Evolutionary conservation across 2,797 vertebrate species (phyloP), one percentile per base, ranked within the genome.

Genomic region (Trematomus bernacchii): DNA sequence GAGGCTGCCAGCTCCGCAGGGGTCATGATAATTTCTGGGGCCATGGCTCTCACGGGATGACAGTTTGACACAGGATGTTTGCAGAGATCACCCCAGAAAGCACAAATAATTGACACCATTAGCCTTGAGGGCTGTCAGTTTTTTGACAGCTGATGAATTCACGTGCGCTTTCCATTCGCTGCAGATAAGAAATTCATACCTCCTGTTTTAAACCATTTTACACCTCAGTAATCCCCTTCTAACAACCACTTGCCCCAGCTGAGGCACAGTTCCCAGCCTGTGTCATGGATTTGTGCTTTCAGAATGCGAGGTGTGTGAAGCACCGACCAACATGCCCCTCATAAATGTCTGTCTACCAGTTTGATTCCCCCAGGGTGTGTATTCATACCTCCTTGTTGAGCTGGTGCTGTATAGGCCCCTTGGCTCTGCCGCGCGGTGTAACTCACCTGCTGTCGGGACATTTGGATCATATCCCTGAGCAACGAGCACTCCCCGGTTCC

Each of bases 51-150:
- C 79, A 72, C 47, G 66, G 83, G 76, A 81, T 93, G 91, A 91
- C 92, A 92, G 85, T 69, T 92, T 87, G 87, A 90, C 88, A 74
- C 70, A 9, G 77, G 74, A 55, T 81, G 82, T 66, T 83, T 66
- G 70, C 77, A 53, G 71, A 73, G 52, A 84, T 89, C 85, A 65
- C 86, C 84, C 77, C 85, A 69, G 66, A 89, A 88, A 85, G 84
- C 55, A 54, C 76, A 61, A 76, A 74, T 94, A 94, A 95, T 91
- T 93, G 94, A 94, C 91, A 93, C 48, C 54, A 63, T 80, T 90
- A 83, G 84, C 79, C 85, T 81, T 73, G 78, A 84, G 83, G 80
- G 68, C 77, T 92, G 87, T 91, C 88, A 90, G 72, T 67, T 88
- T 85, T 74, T 77, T 87, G 82, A 90, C 92, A 92, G 80, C 62